phyloP scores from a whole-genome alignment of 1,140 invertebrate species.

The Drosophila miranda region DNA sequence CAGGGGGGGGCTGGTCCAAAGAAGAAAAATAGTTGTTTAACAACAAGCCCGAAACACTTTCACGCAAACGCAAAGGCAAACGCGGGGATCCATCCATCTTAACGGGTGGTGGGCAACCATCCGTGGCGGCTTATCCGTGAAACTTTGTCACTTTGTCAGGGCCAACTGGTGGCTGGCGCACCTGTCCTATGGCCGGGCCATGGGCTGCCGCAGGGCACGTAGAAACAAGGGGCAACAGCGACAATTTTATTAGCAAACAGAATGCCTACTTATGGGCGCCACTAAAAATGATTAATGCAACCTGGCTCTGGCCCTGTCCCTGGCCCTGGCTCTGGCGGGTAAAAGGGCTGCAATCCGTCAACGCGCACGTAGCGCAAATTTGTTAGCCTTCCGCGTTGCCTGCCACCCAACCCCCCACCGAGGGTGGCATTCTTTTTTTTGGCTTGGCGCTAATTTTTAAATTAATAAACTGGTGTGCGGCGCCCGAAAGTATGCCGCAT shows the following conservation, averaged over 20 bases:
- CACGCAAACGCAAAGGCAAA: conserved; percentile 35
- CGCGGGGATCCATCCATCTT: conserved; percentile 43
- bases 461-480: conserved; percentile 76
- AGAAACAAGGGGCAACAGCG: conserved; percentile 33
- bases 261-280: conserved; percentile 78
- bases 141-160: conserved; percentile 80
- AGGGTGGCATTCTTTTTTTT: conserved; percentile 46
- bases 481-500: conserved; percentile 75
- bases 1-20: background rate
- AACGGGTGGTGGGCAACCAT: conserved; percentile 33
- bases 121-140: conserved; percentile 48
- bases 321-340: conserved; percentile 39
- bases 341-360: conserved; percentile 79
- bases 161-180: conserved; percentile 55
- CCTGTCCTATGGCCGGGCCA: conserved; percentile 29
- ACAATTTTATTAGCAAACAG: conserved; percentile 77
- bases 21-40: conserved; percentile 78
- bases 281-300: conserved; percentile 81
- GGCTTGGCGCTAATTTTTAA: conserved; percentile 71
- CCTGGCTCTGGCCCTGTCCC: conserved; percentile 18
- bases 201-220: conserved; percentile 55
- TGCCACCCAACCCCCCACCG: background rate
- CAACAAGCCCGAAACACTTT: conserved; percentile 64
- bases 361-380: conserved; percentile 73
- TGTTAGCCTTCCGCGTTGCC: conserved; percentile 38